Evolutionary conservation across 2,797 vertebrate species (phyloP), one percentile per base, ranked within the genome.

Genomic region (Cephalopachus bancanus): DNA sequence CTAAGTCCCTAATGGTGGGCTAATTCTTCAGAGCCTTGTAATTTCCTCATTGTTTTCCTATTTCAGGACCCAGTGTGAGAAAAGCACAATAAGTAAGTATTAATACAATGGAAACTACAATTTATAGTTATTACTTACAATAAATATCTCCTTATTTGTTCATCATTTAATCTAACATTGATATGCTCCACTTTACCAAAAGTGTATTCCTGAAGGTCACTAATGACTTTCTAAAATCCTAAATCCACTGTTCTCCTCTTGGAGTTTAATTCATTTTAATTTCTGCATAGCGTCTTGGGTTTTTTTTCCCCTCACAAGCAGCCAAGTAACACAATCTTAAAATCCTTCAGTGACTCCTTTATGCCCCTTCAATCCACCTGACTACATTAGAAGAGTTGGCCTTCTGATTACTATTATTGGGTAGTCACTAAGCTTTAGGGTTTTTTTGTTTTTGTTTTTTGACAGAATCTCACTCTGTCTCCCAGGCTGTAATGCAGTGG

Each of bases 251-350:
- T 7, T 94, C 1, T 95, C 62, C 37, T 94, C 57, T 75, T 92
- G 17, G 28, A 65, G 53, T 84, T 94, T 28, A 84, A 80, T 91
- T 93, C 62, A 62, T 59, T 93, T 93, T 89, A 69, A 7, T 55
- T 11, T 59, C 22, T 59, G 44, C 83, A 28, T 17, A 78, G 7
- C 44, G 75, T 53, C 19, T 2, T 44, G 44, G 44, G 44, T 44
- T 44, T 44, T 20, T 44, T 19, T 20, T 26, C 5, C 11, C 3
- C 17, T 30, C 4, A 2, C 8, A 69, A 79, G 7, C 12, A 65
- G 10, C 7, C 0, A 75, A 85, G 26, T 8, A 80, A 60, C 51
- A 55, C 28, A 69, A 33, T 95, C 62, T 94, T 79, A 83, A 89
- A 95, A 72, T 0, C 15, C 10, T 75, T 28, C 22, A 37, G 2